Conservation (phyloP, 2,113 vertebrate genomes). For the Hyaena hyaena region DNA sequence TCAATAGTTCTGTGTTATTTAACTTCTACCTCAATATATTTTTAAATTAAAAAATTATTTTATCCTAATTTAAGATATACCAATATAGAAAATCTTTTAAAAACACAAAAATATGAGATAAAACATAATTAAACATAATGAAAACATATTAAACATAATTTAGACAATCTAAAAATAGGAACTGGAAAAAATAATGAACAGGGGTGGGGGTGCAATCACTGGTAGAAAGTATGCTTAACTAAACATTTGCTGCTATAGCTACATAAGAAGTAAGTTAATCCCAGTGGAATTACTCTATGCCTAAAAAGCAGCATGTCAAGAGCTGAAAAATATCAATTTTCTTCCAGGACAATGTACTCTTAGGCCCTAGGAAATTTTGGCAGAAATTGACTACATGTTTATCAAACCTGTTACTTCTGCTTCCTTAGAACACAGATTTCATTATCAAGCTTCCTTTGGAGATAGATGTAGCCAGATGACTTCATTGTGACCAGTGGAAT, state of each 20-base stretch:
- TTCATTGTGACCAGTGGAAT: neutral
- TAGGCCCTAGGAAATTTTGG: constrained; percentile 27
- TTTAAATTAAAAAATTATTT: neutral
- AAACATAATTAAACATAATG: neutral
- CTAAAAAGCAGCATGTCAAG: neutral
- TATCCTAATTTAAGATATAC: neutral
- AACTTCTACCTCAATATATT: constrained; percentile 9
- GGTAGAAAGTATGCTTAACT: neutral
- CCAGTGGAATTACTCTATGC: neutral
- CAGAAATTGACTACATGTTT: constrained; percentile 5
- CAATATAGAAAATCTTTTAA: neutral
- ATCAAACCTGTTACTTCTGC: neutral
- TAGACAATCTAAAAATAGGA: constrained; percentile 27
- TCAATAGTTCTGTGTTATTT: constrained; percentile 5
- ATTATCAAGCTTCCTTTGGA: neutral
- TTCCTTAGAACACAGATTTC: neutral
- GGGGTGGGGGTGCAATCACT: neutral
- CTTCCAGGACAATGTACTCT: neutral
- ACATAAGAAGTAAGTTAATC: neutral
- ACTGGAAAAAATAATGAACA: neutral
- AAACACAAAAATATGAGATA: constrained; percentile 21
- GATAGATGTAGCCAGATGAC: neutral
- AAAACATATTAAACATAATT: constrained; percentile 7
- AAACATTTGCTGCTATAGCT: constrained; percentile 25
- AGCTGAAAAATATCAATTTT: neutral